Evolutionary conservation across 2,888 invertebrate genomes (phyloP).

Genomic region (Brassicogethes aeneus): DNA sequence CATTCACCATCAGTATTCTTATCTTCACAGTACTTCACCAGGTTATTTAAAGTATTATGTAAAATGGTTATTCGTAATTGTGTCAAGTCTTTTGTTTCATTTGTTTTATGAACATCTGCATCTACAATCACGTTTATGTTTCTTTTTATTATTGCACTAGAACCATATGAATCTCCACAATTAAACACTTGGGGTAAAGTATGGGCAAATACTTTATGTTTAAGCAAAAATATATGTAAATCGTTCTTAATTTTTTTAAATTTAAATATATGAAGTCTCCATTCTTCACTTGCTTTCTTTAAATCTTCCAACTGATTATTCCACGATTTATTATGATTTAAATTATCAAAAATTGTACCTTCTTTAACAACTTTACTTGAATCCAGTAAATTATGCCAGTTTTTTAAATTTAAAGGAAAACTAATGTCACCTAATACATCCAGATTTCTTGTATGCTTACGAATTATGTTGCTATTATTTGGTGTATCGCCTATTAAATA

Average conservation of each 20-base stretch:
- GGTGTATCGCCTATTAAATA: conserved; percentile 15
- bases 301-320: conserved; percentile 28
- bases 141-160: conserved; percentile 14
- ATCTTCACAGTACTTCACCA: conserved; percentile 35
- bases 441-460: conserved; percentile 51
- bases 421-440: conserved; percentile 53
- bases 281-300: conserved; percentile 39
- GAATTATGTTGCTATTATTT: conserved; percentile 38
- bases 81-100: conserved; percentile 31
- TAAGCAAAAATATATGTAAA: conserved; percentile 47
- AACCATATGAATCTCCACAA: conserved; percentile 28
- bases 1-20: conserved; percentile 32
- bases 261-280: conserved; percentile 43
- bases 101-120: conserved; percentile 22
- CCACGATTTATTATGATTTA: conserved; percentile 6
- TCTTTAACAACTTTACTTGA: conserved; percentile 5
- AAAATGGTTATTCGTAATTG: conserved; percentile 36
- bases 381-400: conserved; percentile 47
- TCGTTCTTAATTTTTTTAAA: conserved; percentile 40
- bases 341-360: conserved; percentile 23
- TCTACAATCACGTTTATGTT: conserved; percentile 22
- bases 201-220: conserved; percentile 29
- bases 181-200: conserved; percentile 29
- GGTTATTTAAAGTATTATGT: conserved; percentile 32
- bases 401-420: conserved; percentile 48